A percentile compares a stretch with the other conserved stretches of the same genome.
Conservation (phyloP, 2,797 vertebrate species). For the Acanthiza pusilla region DNA sequence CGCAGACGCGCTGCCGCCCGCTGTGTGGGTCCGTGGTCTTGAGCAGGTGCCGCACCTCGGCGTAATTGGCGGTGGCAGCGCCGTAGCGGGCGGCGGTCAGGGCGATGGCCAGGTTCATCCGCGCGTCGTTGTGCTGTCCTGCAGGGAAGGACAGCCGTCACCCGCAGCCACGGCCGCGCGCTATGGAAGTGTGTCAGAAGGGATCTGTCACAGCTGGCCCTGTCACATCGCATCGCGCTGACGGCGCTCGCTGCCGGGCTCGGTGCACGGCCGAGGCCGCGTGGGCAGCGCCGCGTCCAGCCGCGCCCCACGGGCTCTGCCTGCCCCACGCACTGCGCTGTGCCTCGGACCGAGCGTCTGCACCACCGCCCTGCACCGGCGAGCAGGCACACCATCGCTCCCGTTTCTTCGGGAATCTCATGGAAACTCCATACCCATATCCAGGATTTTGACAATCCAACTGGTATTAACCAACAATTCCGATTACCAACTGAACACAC, state of each 20-base stretch:
- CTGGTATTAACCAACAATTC: slow-evolving; percentile 56
- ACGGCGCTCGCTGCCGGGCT: slow-evolving; percentile 67
- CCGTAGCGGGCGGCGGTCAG: slow-evolving; percentile 94
- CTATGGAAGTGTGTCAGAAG: slow-evolving; percentile 89
- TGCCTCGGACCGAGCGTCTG: rapidly evolving
- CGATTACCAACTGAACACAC: neutral
- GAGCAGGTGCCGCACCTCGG: slow-evolving; percentile 87
- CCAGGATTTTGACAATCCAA: neutral
- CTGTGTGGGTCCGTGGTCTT: slow-evolving; percentile 78
- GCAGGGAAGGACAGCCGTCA: slow-evolving; percentile 90
- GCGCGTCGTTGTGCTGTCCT: slow-evolving; percentile 93
- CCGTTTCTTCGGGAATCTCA: rapidly evolving
- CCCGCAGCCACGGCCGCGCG: slow-evolving; percentile 86
- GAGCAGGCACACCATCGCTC: neutral
- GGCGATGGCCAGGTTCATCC: slow-evolving; percentile 91
- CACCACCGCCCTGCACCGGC: neutral
- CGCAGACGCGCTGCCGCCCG: slow-evolving; percentile 79
- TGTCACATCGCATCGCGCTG: slow-evolving; percentile 85
- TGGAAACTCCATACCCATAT: neutral
- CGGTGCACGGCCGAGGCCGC: neutral
- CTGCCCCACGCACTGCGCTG: neutral
- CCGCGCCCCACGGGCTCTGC: neutral
- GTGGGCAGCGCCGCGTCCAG: neutral
- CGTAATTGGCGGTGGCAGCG: slow-evolving; percentile 92
- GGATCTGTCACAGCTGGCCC: slow-evolving; percentile 94